phyloP scores from a whole-genome alignment of 2,797 vertebrate genomes.

The Cryptoblepharus egeriae region DNA sequence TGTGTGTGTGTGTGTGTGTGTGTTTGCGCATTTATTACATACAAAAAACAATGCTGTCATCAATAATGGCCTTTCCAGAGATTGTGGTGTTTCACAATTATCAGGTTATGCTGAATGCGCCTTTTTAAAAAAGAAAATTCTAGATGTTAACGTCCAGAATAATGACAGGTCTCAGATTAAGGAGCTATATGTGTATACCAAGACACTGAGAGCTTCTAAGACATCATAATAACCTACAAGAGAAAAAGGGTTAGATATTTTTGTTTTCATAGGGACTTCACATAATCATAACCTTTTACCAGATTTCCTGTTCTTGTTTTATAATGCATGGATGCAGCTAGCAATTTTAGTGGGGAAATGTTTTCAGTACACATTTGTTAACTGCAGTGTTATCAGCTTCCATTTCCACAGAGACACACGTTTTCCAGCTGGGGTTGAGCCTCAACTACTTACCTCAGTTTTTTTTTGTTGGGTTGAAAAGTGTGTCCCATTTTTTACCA shows the following conservation, averaged over 20 bases:
- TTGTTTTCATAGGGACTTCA: constrained; percentile 58
- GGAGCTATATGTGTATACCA: constrained; percentile 56
- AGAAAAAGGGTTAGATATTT: constrained; percentile 61
- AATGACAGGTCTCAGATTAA: constrained; percentile 73
- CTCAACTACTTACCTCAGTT: not conserved
- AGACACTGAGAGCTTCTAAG: constrained; percentile 48
- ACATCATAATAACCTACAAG: constrained; percentile 67
- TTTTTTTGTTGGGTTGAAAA: not conserved
- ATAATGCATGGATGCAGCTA: constrained; percentile 48
- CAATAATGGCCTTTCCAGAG: constrained; percentile 38
- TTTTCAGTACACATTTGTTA: constrained; percentile 48
- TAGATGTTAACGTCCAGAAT: constrained; percentile 78
- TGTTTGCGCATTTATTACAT: constrained; percentile 49
- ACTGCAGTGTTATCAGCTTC: constrained; percentile 17
- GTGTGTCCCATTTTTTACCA: not conserved
- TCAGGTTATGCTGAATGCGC: constrained; percentile 62
- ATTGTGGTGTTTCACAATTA: constrained; percentile 71
- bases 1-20: constrained; percentile 53
- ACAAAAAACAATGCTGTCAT: constrained; percentile 58
- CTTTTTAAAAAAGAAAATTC: constrained; percentile 32
- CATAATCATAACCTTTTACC: constrained; percentile 56
- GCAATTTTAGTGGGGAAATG: constrained; percentile 55
- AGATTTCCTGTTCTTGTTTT: constrained; percentile 65
- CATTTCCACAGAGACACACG: constrained; percentile 41
- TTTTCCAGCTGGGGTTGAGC: not conserved